Evolutionary conservation across 2,888 invertebrate species (phyloP).

Genomic region (Coenonympha arcania): DNA sequence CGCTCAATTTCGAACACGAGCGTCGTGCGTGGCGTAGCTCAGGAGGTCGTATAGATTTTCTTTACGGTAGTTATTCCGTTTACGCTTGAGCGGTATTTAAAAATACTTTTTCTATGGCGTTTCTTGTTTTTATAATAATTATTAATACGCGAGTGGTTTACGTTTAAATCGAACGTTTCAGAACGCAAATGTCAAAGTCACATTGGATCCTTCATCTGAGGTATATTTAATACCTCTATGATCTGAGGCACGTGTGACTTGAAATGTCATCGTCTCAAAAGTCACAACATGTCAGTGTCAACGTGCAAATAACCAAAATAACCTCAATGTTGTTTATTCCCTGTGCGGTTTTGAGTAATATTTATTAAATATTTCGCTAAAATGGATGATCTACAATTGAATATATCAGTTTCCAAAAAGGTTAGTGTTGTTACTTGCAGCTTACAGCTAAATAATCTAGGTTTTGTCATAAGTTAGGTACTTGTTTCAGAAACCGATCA

Average conservation of each 20-base stretch:
- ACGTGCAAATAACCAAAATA: slow-evolving; percentile 50
- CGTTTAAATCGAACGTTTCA: too few relatives aligned
- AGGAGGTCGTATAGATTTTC: too few relatives aligned
- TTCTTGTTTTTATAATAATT: too few relatives aligned
- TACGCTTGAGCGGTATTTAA: too few relatives aligned
- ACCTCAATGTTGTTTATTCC: slow-evolving; percentile 43
- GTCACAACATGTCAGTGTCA: slow-evolving; percentile 29
- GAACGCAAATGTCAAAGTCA: slow-evolving; percentile 4
- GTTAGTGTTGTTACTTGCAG: slow-evolving; percentile 35
- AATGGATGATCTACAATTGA: slow-evolving; percentile 71
- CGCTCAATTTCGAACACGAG: too few relatives aligned
- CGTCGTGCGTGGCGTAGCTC: too few relatives aligned
- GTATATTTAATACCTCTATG: too few relatives aligned
- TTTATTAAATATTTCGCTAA: slow-evolving; percentile 28
- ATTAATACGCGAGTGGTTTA: too few relatives aligned
- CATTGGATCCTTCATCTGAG: too few relatives aligned
- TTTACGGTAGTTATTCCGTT: too few relatives aligned
- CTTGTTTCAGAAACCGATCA: slow-evolving; percentile 25
- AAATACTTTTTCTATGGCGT: too few relatives aligned
- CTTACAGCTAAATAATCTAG: neutral
- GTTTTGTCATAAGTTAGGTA: neutral
- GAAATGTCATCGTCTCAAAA: neutral
- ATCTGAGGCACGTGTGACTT: too few relatives aligned
- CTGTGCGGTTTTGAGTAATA: slow-evolving; percentile 17
- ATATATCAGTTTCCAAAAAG: slow-evolving; percentile 56